phyloP scores from a whole-genome alignment of 1,140 invertebrate species.

The Drosophila melanica region DNA sequence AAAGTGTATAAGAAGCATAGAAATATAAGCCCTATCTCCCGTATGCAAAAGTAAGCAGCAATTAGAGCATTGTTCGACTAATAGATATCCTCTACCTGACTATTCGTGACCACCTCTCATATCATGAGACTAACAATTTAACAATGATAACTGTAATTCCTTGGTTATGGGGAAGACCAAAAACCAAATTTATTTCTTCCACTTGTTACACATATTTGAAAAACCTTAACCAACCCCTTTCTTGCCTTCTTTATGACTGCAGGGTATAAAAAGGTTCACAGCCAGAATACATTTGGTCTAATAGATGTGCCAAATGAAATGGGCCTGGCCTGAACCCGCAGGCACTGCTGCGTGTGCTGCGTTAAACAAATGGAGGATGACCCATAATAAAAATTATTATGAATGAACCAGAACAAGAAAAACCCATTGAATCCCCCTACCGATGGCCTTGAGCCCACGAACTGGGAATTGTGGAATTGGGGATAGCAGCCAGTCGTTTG shows the following conservation, averaged over 20 bases:
- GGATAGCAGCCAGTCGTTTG: constrained; percentile 7
- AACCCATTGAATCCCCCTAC: constrained; percentile 62
- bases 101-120: no score
- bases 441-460: constrained; percentile 39
- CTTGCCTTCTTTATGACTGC: background rate
- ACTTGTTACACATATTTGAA: no score
- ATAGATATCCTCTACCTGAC: background rate
- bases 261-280: constrained; percentile 36
- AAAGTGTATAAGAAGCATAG: constrained; percentile 63
- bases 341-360: constrained; percentile 49
- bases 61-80: background rate
- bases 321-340: constrained; percentile 43
- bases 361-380: constrained; percentile 81
- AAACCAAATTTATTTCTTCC: no score
- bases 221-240: background rate
- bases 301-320: constrained; percentile 78
- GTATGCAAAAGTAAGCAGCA: background rate
- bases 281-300: constrained; percentile 71
- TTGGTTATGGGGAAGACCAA: no score
- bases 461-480: constrained; percentile 9
- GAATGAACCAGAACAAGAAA: constrained; percentile 75
- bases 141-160: no score
- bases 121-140: no score
- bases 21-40: constrained; percentile 30
- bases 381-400: constrained; percentile 83